Conservation (phyloP, 1,140 invertebrate species). For the Leptinotarsa texana region DNA sequence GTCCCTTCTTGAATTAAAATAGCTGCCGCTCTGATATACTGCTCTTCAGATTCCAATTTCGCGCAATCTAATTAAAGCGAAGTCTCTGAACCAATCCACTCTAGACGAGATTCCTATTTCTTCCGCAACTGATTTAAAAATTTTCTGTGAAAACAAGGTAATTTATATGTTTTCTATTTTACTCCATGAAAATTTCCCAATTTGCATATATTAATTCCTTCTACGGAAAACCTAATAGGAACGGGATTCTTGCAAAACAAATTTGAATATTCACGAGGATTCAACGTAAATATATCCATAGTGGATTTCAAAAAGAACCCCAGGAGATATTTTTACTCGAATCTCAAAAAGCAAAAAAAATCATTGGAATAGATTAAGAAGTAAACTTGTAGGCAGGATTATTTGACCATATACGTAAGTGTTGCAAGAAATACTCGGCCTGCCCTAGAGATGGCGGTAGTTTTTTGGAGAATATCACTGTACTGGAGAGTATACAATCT, state of each 20-base stretch:
- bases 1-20: no score
- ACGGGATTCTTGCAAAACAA: background rate
- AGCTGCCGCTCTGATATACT: background rate
- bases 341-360: no score
- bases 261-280: background rate
- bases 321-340: no score
- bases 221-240: background rate
- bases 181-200: conserved; percentile 11
- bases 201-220: conserved; percentile 5
- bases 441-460: no score
- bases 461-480: no score
- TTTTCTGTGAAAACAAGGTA: conserved; percentile 6
- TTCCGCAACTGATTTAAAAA: conserved; percentile 10
- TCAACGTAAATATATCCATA: background rate
- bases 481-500: no score
- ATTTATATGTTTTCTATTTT: conserved; percentile 21
- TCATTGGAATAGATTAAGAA: no score
- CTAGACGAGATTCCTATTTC: conserved; percentile 11
- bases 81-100: background rate
- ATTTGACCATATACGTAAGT: no score
- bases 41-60: background rate
- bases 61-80: conserved; percentile 12
- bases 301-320: no score
- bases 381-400: no score
- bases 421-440: no score